Evolutionary conservation across 2,113 vertebrate species (phyloP), one percentile per base, ranked within the genome.

Genomic region (Pelodiscus sinensis): DNA sequence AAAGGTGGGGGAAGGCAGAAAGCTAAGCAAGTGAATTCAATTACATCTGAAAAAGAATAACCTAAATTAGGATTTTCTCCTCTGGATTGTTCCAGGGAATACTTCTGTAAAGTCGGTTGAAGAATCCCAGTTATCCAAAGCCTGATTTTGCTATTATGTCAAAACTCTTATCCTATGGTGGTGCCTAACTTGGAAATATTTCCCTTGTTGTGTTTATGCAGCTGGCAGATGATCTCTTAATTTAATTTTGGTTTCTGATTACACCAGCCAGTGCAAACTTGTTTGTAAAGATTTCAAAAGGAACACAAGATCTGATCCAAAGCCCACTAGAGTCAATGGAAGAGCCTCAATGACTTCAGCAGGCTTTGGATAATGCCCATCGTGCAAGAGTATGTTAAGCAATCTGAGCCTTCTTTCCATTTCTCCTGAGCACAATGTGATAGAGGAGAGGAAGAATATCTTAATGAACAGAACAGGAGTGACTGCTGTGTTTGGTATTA

Each of bases 61-160:
- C 92, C 95, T 96, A 96, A 97, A 96, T 96, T 94, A 97, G 94
- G 92, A 96, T 94, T 93, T 91, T 79, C 89, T 96, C 92, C 86
- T 97, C 97, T 94, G 96, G 95, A 83, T 94, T 90, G 68, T 94
- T 98, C 97, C 96, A 97, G 97, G 90, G 97, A 97, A 97, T 98
- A 97, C 96, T 96, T 97, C 96, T 97, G 96, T 97, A 97, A 98
- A 97, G 95, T 98, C 97, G 93, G 95, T 97, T 93, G 96, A 97
- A 97, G 93, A 96, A 96, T 96, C 96, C 91, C 92, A 95, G 94
- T 95, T 94, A 97, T 93, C 95, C 94, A 97, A 97, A 97, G 94
- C 85, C 93, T 97, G 95, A 97, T 97, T 97, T 98, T 84, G 89
- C 94, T 96, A 86, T 96, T 97, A 93, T 95, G 92, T 95, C 95